Evolutionary conservation across 2,113 vertebrate species (phyloP), one percentile per base, ranked within the genome.

Genomic region (Alligator mississippiensis): DNA sequence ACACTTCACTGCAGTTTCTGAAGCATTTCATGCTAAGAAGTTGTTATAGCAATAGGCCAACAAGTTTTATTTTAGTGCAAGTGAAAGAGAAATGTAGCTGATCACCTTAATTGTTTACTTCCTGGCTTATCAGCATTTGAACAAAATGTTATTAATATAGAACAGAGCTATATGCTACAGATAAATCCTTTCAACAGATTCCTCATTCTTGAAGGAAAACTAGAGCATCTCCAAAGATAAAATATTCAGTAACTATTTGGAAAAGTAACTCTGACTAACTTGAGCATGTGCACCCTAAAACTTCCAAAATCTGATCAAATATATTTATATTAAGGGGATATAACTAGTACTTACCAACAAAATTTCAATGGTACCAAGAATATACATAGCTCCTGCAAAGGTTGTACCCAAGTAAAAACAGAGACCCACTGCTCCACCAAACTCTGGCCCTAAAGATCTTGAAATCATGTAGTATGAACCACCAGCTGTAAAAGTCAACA

Each of bases 391-490:
- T 63, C 99, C 99, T 19, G 99, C 99, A 22, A 97, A 99, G 2
- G 99, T 99, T 70, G 99, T 99, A 90, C 99, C 99, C 96, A 99
- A 95, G 88, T 99, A 99, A 97, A 99, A 99, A 96, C 99, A 99
- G 96, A 99, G 99, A 68, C 99, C 99, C 47, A 99, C 99, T 2
- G 99, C 99, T 21, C 99, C 99, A 80, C 99, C 99, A 80, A 99
- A 99, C 96, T 99, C 99, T 1, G 99, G 99, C 25, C 99, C 99
- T 97, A 99, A 98, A 1, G 99, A 99, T 82, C 99, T 98, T 57
- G 99, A 99, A 68, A 99, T 99, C 99, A 99, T 99, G 97, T 99
- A 99, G 96, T 99, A 99, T 9, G 99, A 98, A n/a, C 99, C 99
- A 21, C 99, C 99, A 80, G 99, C 99, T 99, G 92, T 62, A 24